These are phyloP conservation scores for Hypomecis punctinalis DNA, from an alignment of 2,888 invertebrate species.

Conservation along the genomic window DNA sequence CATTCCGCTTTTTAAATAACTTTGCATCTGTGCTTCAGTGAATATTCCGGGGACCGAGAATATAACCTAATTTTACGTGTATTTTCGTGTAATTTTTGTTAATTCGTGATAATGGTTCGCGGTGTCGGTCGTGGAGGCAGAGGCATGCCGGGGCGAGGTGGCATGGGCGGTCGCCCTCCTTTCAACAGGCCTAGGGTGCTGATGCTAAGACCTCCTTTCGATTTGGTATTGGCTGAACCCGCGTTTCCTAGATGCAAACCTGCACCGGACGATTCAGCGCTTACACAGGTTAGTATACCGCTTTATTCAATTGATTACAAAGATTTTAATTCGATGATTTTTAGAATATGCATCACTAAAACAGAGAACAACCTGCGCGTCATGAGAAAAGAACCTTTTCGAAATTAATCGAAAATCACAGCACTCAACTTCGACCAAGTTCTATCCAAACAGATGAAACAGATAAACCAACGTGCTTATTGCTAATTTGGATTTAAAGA, in stretches of 20 bases:
- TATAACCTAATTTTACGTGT: constrained; percentile 25
- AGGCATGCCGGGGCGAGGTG: constrained; percentile 87
- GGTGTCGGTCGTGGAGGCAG: constrained; percentile 88
- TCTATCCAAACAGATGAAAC: too few relatives aligned
- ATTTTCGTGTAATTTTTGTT: not conserved
- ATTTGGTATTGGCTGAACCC: constrained; percentile 93
- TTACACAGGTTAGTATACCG: constrained; percentile 88
- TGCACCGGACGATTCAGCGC: constrained; percentile 92
- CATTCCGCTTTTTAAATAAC: not conserved
- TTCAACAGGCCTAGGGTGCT: constrained; percentile 76
- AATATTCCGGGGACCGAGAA: not conserved
- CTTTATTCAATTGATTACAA: not conserved
- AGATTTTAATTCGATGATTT: not conserved
- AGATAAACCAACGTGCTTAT: too few relatives aligned
- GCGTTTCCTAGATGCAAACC: constrained; percentile 94
- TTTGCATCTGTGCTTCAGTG: not conserved
- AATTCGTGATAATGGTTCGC: constrained; percentile 86
- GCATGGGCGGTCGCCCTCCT: constrained; percentile 82
- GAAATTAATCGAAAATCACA: too few relatives aligned
- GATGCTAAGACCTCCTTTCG: constrained; percentile 91
- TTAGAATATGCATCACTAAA: too few relatives aligned
- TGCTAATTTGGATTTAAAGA: too few relatives aligned
- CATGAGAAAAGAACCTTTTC: too few relatives aligned
- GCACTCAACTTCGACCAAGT: too few relatives aligned
- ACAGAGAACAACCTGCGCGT: too few relatives aligned